phyloP scores from a whole-genome alignment of 2,888 invertebrate species.

The Phytoseiulus persimilis region DNA sequence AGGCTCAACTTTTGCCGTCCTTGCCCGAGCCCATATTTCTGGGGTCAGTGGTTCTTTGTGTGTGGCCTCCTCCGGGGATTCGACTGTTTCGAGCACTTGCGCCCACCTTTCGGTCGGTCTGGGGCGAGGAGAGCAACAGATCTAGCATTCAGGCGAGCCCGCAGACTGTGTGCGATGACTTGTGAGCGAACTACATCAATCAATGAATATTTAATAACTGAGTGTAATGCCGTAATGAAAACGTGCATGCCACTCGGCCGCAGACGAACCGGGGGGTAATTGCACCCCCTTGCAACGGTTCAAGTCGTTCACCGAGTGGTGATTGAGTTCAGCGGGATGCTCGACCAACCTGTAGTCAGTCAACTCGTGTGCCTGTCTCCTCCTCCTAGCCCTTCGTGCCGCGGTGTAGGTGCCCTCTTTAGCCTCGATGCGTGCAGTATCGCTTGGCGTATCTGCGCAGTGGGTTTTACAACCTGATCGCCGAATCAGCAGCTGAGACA shows the following conservation, averaged over 20 bases:
- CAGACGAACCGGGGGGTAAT: background rate
- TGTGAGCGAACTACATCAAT: background rate
- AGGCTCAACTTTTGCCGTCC: background rate
- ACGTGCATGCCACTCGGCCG: background rate
- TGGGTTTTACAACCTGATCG: background rate
- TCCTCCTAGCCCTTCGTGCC: background rate
- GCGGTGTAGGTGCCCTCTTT: background rate
- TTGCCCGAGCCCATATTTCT: background rate
- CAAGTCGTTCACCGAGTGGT: background rate
- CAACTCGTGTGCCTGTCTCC: background rate
- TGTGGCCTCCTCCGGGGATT: background rate
- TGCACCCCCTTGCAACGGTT: background rate
- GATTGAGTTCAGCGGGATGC: background rate
- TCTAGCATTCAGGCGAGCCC: background rate
- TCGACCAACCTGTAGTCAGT: background rate
- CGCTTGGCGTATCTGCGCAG: background rate
- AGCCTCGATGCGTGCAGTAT: background rate
- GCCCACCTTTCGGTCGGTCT: background rate
- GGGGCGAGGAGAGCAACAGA: background rate
- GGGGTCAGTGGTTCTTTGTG: background rate
- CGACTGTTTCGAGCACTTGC: background rate
- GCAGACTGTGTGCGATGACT: background rate
- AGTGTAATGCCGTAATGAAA: background rate
- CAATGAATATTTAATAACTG: conserved; percentile 5
- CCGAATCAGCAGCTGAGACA: background rate